Evolutionary conservation across 37 sponge, comb jelly and placozoan species (phyloP), one percentile per base, ranked within the genome.

Genomic region (Eunapius fragilis): DNA sequence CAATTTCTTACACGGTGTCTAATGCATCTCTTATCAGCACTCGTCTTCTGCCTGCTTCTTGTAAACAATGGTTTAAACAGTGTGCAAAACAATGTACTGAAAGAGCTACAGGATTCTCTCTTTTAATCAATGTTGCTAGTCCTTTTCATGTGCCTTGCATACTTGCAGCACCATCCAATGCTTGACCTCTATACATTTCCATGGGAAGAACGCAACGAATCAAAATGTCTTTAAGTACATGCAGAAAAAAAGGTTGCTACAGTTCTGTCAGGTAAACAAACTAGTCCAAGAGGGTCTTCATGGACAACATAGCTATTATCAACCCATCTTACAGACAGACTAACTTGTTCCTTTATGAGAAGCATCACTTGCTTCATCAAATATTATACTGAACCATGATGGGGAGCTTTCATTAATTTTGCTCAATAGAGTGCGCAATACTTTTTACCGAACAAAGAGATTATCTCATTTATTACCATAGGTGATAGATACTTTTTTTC

Each of bases 61-160:
- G 93, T 47, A 89, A 70, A 72, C 93, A 89, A 17, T 88, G 80
- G 36, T 89, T 92, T 11, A 88, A 70, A 36, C 37, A 86, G 34
- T 92, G 93, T 35, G 93, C 93, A 50, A 88, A 72, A 77, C 93
- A 92, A 38, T 92, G 93, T 31, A 92, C 82, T 35, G 85, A 78
- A 75, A 93, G 74, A 36, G 93, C 93, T 75, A 86, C 78, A 37
- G 88, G 89, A 70, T 23, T 50, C 25, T 84, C 85, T 13, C 75
- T 38, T 74, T 75, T 82, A 36, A 92, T 84, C 69, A 45, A 27
- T 74, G 93, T 84, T n/a, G 89, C 89, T 27, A 89, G 38, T 26
- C 93, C 89, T 31, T 80, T 85, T 47, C 88, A 70, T 6, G 30
- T 67, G 22, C 89, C 93, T 71, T 70, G 47, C 92, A 91, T 91